Base-by-base conservation (phyloP, 2,113 vertebrate genomes). In the Toxotes jaculatrix region DNA sequence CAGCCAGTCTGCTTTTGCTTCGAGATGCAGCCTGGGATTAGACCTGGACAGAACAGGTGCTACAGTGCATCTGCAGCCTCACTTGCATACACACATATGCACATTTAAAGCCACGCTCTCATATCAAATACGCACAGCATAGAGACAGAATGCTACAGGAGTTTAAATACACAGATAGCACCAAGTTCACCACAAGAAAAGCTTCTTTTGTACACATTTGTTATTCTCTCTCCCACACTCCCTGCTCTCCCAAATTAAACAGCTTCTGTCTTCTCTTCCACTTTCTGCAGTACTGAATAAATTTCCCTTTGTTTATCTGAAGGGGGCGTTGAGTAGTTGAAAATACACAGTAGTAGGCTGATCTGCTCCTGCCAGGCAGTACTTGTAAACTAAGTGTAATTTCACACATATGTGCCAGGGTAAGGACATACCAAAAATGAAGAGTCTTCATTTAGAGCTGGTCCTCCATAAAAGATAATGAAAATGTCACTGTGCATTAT, bases 401-500 rank as follows among this genome's bases (percentile, higher is more conserved):
- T 76, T 76, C 83, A 62, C 82, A 82, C 73, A 71, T 74, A 31
- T 56, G 36, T 65, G 77, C 68, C 34, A 63, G 34, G 34, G 74
- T 71, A 36, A 68, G 60, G 77, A 78, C 64, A 51, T 42, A 51
- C 10, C n/a, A 59, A 70, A 27, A 80, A 67, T 55, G 4, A 76
- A 75, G 45, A n/a, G 12, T 60, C 49, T 61, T 74, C 27, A 49
- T 81, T 87, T 65, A 36, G 66, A 61, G 74, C 53, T 6, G 6
- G 53, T 5, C 45, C 51, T 82, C 70, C 34, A 74, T 66, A 42
- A 74, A 80, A 75, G 69, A 83, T 64, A 59, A 85, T 72, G 77
- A 73, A 83, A 81, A 77, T 74, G 56, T 82, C 78, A 74, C 34
- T 40, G 51, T 68, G 61, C 49, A 31, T 83, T 59, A 67, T 74